A percentile compares a stretch with the other conserved stretches of the same genome.
Evolutionary conservation across 2,797 vertebrate genomes (phyloP).

Genomic region (Ambastaia sidthimunki): DNA sequence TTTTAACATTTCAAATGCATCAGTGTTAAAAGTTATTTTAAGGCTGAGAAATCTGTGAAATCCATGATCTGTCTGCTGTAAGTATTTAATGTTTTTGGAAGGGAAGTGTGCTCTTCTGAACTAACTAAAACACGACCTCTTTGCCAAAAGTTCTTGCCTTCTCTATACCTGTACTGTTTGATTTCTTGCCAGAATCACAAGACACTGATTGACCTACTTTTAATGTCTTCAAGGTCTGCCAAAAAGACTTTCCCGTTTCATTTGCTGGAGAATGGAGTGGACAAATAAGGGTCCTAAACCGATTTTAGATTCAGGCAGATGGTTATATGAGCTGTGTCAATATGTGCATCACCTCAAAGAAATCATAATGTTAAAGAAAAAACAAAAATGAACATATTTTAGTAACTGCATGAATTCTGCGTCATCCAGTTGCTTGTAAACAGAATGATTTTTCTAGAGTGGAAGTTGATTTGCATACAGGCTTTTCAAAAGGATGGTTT

Average conservation of each 20-base stretch:
- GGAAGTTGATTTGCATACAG: conserved; percentile 11
- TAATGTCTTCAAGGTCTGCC: conserved; percentile 74
- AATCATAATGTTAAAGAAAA: not conserved
- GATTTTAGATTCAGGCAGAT: conserved; percentile 53
- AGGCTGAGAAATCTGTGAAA: not conserved
- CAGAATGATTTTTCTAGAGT: not conserved
- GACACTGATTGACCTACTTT: conserved; percentile 83
- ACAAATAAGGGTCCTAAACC: conserved; percentile 74
- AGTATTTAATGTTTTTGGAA: conserved; percentile 30
- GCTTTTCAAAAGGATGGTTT: conserved; percentile 14
- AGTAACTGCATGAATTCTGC: not conserved
- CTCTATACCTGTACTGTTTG: conserved; percentile 76
- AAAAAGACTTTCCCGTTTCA: conserved; percentile 67
- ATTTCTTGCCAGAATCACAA: conserved; percentile 78
- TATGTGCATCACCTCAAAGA: conserved; percentile 11
- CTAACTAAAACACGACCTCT: conserved; percentile 54
- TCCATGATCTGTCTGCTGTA: conserved; percentile 22
- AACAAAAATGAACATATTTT: not conserved
- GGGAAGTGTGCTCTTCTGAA: conserved; percentile 24
- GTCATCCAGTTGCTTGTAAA: not conserved
- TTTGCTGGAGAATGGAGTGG: conserved; percentile 70
- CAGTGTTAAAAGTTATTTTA: not conserved
- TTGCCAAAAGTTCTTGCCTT: conserved; percentile 61
- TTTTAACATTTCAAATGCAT: not conserved
- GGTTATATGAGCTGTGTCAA: not conserved